Percentiles rank a stretch among this genome's conserved stretches.
Evolutionary conservation across 92 coral and sea anemone species (phyloP).

Genomic region (Palythoa heliodiscus): DNA sequence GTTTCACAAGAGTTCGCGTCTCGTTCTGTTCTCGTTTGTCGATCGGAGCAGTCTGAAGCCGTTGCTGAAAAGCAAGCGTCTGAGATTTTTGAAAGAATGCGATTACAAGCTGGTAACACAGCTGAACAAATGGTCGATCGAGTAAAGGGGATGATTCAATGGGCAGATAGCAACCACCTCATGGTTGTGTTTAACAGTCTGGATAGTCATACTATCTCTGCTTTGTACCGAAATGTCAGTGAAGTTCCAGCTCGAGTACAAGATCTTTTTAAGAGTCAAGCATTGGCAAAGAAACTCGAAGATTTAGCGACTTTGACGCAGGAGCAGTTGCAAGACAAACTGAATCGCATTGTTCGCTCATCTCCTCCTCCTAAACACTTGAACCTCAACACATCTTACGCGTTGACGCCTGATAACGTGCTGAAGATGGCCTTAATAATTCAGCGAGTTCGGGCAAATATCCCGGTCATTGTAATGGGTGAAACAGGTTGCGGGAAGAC

Average conservation of each 20-base stretch:
- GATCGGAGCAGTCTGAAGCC: conserved; percentile 70
- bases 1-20: conserved; percentile 94
- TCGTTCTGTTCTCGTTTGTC: conserved; percentile 82
- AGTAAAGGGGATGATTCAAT: conserved; percentile 92
- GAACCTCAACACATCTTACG: conserved; percentile 59
- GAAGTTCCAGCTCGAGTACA: conserved; percentile 75
- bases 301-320: conserved; percentile 77
- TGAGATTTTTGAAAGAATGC: conserved; percentile 66
- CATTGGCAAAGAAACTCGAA: conserved; percentile 70
- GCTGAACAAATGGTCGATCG: conserved; percentile 87
- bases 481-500: conserved; percentile 99
- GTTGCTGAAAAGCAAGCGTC: conserved; percentile 65
- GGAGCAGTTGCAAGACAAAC: conserved; percentile 72
- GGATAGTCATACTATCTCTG: conserved; percentile 77
- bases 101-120: conserved; percentile 41
- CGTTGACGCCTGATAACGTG: conserved; percentile 91
- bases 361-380: conserved; percentile 42
- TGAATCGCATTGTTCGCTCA: conserved; percentile 79
- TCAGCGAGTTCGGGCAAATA: conserved; percentile 85
- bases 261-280: conserved; percentile 78
- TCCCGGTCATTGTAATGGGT: conserved; percentile 95
- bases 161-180: conserved; percentile 92
- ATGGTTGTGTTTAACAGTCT: conserved; percentile 80
- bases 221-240: conserved; percentile 73
- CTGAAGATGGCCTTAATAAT: conserved; percentile 92